phyloP scores from a whole-genome alignment of 1,140 invertebrate species.

The Oedothorax gibbosus region DNA sequence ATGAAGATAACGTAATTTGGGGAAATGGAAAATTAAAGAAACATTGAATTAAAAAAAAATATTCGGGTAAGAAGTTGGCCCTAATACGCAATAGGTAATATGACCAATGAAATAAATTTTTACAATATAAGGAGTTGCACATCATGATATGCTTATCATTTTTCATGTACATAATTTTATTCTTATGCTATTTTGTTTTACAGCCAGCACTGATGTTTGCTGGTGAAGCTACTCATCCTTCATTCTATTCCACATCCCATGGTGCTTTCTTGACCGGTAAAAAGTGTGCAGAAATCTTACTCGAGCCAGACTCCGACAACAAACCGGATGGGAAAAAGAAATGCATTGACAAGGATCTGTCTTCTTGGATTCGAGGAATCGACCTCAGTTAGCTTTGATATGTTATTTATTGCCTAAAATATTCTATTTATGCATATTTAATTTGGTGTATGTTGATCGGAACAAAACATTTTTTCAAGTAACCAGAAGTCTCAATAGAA shows the following conservation, averaged over 20 bases:
- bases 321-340: slow-evolving; percentile 14
- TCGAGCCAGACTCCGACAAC: slow-evolving; percentile 51
- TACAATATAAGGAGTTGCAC: neutral
- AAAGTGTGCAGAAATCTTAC: slow-evolving; percentile 67
- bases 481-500: too few relatives aligned
- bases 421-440: neutral
- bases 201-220: slow-evolving; percentile 81
- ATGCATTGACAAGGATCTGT: slow-evolving; percentile 49
- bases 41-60: too few relatives aligned
- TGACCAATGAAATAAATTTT: neutral
- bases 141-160: too few relatives aligned
- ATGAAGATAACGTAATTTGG: too few relatives aligned
- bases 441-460: too few relatives aligned
- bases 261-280: slow-evolving; percentile 73
- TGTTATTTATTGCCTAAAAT: neutral
- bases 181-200: neutral
- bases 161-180: too few relatives aligned
- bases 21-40: too few relatives aligned
- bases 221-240: slow-evolving; percentile 85
- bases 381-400: slow-evolving; percentile 48
- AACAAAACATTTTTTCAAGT: too few relatives aligned
- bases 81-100: too few relatives aligned
- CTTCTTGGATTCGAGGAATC: slow-evolving; percentile 62
- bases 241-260: slow-evolving; percentile 81
- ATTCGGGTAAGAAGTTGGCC: too few relatives aligned